Evolutionary conservation across 1,140 invertebrate genomes (phyloP), one percentile per base, ranked within the genome.

Genomic region (Polypedilum vanderplanki): DNA sequence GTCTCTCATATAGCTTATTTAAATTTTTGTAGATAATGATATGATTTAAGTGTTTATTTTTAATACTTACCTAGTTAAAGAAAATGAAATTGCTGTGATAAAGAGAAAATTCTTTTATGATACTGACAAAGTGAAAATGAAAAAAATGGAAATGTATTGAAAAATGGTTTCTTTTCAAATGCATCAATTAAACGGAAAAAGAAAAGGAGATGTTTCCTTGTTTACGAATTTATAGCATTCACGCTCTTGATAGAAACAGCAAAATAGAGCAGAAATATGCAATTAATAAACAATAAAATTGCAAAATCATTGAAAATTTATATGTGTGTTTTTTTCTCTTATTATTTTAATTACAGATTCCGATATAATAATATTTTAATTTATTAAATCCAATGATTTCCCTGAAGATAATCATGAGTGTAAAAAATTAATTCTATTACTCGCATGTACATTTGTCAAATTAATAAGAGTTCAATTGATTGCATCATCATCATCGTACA

Each of bases 231-330:
- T 57, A 57, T 57, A 57, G 46, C 46, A 15, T 57, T 57, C 46
- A 57, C 46, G 46, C 46, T 57, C 46, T 57, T 57, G 9, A 57
- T 15, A 57, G n/a, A 57, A 57, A 57, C 46, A 57, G 46, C 46
- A 15, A 57, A 15, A 12, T 57, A 3, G 24, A 15, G 46, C 46
- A 12, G 46, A 57, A 57, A n/a, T 57, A 46, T 57, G 46, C 10
- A 57, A 57, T 57, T 57, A 57, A 15, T 57, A 57, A 57, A 12
- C 10, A 15, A 57, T 57, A 57, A 57, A 57, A 57, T 15, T 15
- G 9, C 46, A 12, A 57, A 33, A 33, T 12, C 9, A n/a, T 57
- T 12, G 15, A 57, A 15, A 15, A 12, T 57, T 57, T 15, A 12
- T 12, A 57, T 57, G 12, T 57, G 12, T 57, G 12, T 57, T 57